Conservation (phyloP, 2,888 invertebrate genomes). For the Sabatieria punctata region DNA sequence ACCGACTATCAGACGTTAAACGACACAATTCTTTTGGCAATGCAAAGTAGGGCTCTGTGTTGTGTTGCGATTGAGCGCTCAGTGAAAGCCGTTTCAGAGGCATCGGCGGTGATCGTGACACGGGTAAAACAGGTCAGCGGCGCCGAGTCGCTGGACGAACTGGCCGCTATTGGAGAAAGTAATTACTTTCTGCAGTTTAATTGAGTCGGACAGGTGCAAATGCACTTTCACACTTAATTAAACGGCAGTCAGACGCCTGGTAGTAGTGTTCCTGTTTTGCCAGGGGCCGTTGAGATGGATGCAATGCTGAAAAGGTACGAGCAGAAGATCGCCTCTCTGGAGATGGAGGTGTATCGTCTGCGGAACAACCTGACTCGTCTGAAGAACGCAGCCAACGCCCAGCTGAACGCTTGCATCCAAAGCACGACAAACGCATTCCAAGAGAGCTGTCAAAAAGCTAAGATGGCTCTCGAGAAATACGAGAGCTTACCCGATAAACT, state of each 20-base stretch:
- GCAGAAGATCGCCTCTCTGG: neutral
- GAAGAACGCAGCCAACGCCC: neutral
- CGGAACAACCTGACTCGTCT: neutral
- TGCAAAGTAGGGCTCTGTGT: neutral
- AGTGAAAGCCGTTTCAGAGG: neutral
- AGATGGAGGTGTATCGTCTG: neutral
- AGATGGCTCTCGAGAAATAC: neutral
- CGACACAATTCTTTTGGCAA: neutral
- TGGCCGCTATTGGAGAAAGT: neutral
- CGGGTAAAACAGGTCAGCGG: conserved; percentile 2
- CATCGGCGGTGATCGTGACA: neutral
- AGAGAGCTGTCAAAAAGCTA: neutral
- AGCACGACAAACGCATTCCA: neutral
- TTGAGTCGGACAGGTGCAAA: too few relatives aligned
- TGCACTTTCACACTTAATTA: neutral
- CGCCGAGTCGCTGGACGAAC: neutral
- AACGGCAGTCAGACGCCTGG: too few relatives aligned
- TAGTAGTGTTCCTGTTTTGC: neutral
- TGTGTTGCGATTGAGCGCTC: neutral
- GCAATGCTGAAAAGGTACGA: neutral
- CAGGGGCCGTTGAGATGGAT: neutral
- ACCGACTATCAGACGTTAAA: neutral
- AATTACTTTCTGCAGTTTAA: too few relatives aligned
- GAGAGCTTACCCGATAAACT: too few relatives aligned
- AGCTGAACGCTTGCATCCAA: neutral